Percentiles rank a stretch among this genome's conserved stretches.
These are phyloP conservation scores for Turritopsis rubra DNA, from an alignment of 30 jellyfish, hydroid and myxozoan genomes.

Conservation along the genomic window DNA sequence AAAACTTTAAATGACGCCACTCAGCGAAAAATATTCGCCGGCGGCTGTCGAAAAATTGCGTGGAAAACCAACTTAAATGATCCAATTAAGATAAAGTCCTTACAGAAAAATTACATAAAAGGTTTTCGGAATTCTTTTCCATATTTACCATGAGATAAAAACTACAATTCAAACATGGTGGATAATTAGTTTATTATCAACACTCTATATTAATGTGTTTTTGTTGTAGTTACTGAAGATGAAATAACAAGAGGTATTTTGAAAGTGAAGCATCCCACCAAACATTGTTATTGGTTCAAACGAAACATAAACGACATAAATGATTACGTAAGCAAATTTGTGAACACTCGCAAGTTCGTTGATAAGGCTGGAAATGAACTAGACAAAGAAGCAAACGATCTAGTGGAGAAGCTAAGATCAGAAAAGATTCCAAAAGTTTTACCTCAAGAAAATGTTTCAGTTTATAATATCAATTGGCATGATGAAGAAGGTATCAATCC, in stretches of 20 bases:
- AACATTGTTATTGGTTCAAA: slow-evolving; percentile 80
- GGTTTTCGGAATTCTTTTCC: too few species aligned
- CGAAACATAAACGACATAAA: slow-evolving; percentile 54
- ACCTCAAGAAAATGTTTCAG: slow-evolving; percentile 34
- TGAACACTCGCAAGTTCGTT: slow-evolving; percentile 52
- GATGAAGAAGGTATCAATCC: slow-evolving; percentile 63
- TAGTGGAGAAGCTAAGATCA: slow-evolving; percentile 33
- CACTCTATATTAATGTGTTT: neutral
- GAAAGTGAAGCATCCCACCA: slow-evolving; percentile 37
- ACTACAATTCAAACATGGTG: too few species aligned
- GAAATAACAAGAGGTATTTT: slow-evolving; percentile 69
- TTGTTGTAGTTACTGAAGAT: slow-evolving; percentile 58
- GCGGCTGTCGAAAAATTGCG: too few species aligned
- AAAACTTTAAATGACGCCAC: too few species aligned
- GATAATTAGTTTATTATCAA: too few species aligned
- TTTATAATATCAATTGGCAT: slow-evolving; percentile 57
- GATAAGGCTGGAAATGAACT: slow-evolving; percentile 52
- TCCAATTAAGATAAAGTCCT: too few species aligned
- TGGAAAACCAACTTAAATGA: too few species aligned
- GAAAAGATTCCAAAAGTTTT: slow-evolving; percentile 28
- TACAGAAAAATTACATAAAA: too few species aligned
- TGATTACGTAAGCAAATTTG: slow-evolving; percentile 28
- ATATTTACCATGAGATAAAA: too few species aligned
- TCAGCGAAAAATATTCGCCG: too few species aligned
- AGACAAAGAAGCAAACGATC: slow-evolving; percentile 53